Percentiles rank a stretch among this genome's conserved stretches.
These are phyloP conservation scores for Phthorimaea operculella DNA, from an alignment of 1,140 invertebrate species.

Conservation along the genomic window DNA sequence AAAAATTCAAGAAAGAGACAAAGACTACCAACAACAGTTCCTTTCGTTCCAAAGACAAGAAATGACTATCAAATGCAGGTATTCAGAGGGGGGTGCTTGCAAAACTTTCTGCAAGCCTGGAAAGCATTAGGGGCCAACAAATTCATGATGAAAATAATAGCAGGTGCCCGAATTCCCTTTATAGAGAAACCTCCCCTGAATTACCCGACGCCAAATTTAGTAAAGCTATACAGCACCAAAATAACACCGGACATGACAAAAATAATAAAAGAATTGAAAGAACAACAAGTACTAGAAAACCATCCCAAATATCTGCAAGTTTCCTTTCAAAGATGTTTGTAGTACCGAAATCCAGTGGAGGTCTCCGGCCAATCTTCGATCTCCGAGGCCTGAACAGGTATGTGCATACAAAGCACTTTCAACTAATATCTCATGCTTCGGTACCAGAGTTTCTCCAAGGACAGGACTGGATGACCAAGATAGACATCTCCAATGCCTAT, in stretches of 20 bases:
- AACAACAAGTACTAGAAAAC: constrained; percentile 19
- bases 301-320: constrained; percentile 5
- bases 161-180: constrained; percentile 24
- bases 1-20: background rate
- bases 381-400: constrained; percentile 19
- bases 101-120: constrained; percentile 18
- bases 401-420: constrained; percentile 7
- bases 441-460: too few relatives aligned
- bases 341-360: constrained; percentile 7
- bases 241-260: constrained; percentile 20
- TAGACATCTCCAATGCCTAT: too few relatives aligned
- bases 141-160: constrained; percentile 24
- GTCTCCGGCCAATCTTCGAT: constrained; percentile 23
- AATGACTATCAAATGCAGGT: constrained; percentile 8
- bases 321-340: constrained; percentile 33
- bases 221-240: constrained; percentile 12
- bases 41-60: constrained; percentile 5
- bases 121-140: constrained; percentile 15
- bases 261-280: constrained; percentile 17
- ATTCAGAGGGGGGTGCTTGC: constrained; percentile 20
- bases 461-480: too few relatives aligned
- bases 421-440: constrained; percentile 12
- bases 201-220: background rate
- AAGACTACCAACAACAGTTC: background rate
- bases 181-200: constrained; percentile 19